Base-by-base conservation (phyloP, 2,113 vertebrate species). In the Lycaon pictus region DNA sequence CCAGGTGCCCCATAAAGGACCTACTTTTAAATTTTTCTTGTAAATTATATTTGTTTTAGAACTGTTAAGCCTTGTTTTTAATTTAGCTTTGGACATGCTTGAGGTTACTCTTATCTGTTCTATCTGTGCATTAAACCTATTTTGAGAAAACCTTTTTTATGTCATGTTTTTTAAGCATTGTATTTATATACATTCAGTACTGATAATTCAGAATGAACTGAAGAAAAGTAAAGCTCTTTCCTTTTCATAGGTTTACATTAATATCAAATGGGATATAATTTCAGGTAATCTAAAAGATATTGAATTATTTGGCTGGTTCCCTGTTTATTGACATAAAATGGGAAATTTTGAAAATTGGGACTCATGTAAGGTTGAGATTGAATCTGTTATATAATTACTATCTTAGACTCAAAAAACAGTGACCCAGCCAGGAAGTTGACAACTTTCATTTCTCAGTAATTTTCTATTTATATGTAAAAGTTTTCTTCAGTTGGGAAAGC, bases 101-200 rank as follows among this genome's bases (percentile, higher is more conserved):
- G 13, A 55, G 6, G 77, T 85, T 87, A 67, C 93, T 94, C 8
- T 67, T 43, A 76, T 55, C 29, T 97, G 17, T 86, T 95, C 84
- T 32, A 63, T 22, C 25, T 80, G 25, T 81, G 53, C 92, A 96
- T 9, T 72, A 90, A 84, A 71, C 51, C 35, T 60, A 23, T 89
- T 93, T 67, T 91, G n/a, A 91, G 35, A 89, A 95, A 89, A 93
- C 22, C 15, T 65, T 37, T 92, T 95, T 88, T 53, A 43, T 55
- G 23, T 8, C 32, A 6, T 96, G 12, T 91, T 43, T 84, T 25
- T 51, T 83, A 5, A 86, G 23, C 71, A 48, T 95, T 72, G 43
- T 43, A 55, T 27, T 1, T 88, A 7, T 9, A 93, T n/a, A 67
- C 23, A 81, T 11, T 86, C 72, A 94, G 56, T 85, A 53, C 25